Evolutionary conservation across 2,888 invertebrate genomes (phyloP).

Genomic region (Bembecia ichneumoniformis): DNA sequence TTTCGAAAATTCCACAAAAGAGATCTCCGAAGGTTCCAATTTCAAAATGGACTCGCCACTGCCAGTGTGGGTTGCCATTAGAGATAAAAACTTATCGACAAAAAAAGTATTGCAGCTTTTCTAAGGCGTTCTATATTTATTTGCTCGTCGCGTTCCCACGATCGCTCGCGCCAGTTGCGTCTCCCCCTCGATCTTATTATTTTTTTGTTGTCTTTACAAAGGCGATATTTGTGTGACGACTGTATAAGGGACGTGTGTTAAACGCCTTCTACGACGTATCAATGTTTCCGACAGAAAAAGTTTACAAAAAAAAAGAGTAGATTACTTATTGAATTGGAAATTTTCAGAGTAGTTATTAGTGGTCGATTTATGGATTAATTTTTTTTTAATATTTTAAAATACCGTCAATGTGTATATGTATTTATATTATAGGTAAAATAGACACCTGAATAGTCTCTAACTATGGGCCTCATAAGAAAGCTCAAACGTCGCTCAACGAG

Average conservation of each 20-base stretch:
- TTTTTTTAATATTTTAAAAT: too few relatives aligned
- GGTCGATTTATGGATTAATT: too few relatives aligned
- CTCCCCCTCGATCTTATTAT: conserved; percentile 49
- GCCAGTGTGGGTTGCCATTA: conserved; percentile 40
- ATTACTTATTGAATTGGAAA: too few relatives aligned
- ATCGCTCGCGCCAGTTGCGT: conserved; percentile 68
- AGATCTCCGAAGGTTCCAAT: conserved; percentile 40
- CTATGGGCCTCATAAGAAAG: too few relatives aligned
- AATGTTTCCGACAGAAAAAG: not conserved
- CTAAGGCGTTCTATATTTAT: conserved; percentile 67
- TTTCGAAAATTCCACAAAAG: conserved; percentile 9
- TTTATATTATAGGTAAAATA: too few relatives aligned
- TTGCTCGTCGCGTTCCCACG: conserved; percentile 69
- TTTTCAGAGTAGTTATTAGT: too few relatives aligned
- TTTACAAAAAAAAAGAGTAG: too few relatives aligned
- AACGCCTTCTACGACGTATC: conserved; percentile 5
- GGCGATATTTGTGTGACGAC: conserved; percentile 43
- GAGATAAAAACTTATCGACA: conserved; percentile 45
- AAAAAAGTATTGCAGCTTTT: conserved; percentile 67
- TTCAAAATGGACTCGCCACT: conserved; percentile 45
- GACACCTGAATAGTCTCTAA: too few relatives aligned
- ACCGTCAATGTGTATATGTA: too few relatives aligned
- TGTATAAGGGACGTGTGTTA: conserved; percentile 24
- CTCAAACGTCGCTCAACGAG: too few relatives aligned
- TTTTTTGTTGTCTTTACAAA: conserved; percentile 32